Evolutionary conservation across 2,113 vertebrate genomes (phyloP).

Genomic region (Speoplatyrhinus poulsoni): DNA sequence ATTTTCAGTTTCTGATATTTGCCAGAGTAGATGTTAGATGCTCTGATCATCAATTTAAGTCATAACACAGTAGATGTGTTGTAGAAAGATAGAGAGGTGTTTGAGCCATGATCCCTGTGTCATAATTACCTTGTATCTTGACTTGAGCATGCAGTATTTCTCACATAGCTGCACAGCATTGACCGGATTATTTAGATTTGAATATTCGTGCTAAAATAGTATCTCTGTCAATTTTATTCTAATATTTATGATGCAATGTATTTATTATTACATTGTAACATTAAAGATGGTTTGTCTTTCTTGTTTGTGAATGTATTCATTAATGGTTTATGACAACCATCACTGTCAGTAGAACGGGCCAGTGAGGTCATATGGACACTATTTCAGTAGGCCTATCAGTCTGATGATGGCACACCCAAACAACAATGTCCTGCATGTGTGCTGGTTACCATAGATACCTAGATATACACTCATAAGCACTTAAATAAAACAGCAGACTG

Average conservation of each 20-base stretch:
- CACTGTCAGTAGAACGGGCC: slow-evolving; percentile 20
- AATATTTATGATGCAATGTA: not conserved
- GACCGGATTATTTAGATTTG: too few relatives aligned
- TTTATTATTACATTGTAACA: not conserved
- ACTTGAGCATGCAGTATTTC: slow-evolving; percentile 53
- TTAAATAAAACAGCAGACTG: slow-evolving; percentile 32
- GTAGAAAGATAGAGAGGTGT: slow-evolving; percentile 6
- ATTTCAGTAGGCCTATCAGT: slow-evolving; percentile 39
- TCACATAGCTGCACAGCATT: slow-evolving; percentile 33
- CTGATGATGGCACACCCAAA: slow-evolving; percentile 45
- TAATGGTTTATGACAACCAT: slow-evolving; percentile 25
- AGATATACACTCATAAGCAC: slow-evolving; percentile 41
- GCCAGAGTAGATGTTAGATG: too few relatives aligned
- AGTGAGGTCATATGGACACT: slow-evolving; percentile 56
- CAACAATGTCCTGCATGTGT: slow-evolving; percentile 49
- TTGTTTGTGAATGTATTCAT: not conserved
- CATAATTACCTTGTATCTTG: slow-evolving; percentile 25
- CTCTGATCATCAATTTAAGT: not conserved
- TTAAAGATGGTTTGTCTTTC: not conserved
- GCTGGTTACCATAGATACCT: slow-evolving; percentile 63
- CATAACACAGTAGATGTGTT: not conserved
- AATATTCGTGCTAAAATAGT: slow-evolving; percentile 1
- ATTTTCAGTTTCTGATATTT: not conserved
- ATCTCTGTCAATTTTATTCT: not conserved
- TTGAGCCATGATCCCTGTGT: slow-evolving; percentile 9